Conservation (phyloP, 2,113 vertebrate species). For the Arenaria interpres region DNA sequence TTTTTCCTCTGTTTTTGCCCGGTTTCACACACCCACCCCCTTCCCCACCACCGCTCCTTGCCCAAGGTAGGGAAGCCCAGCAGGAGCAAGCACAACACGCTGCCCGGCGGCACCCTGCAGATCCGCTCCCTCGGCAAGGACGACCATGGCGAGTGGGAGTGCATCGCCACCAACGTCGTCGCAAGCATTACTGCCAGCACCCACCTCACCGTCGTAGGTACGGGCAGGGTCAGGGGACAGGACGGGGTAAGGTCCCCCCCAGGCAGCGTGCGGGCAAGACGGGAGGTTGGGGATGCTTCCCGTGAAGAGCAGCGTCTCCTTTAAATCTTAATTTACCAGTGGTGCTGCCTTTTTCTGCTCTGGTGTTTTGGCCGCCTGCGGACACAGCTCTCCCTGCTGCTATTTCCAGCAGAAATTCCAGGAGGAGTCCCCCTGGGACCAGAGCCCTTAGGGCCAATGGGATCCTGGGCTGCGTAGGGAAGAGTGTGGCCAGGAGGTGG, state of each 20-base stretch:
- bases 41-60: conserved; percentile 27
- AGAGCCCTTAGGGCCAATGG: background rate
- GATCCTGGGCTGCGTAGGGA: too few relatives aligned
- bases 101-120: conserved; percentile 95
- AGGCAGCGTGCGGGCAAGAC: background rate
- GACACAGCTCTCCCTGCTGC: background rate
- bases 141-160: conserved; percentile 99
- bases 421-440: background rate
- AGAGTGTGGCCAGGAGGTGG: too few relatives aligned
- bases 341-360: background rate
- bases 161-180: conserved; percentile 96
- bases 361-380: background rate
- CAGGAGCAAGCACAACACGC: conserved; percentile 96
- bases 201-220: conserved; percentile 96
- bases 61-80: conserved; percentile 98
- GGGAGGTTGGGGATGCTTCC: background rate
- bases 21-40: background rate
- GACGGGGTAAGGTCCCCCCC: background rate
- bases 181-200: conserved; percentile 99
- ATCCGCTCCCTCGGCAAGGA: conserved; percentile 97
- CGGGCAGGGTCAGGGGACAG: background rate
- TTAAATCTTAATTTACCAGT: background rate
- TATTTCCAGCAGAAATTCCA: background rate
- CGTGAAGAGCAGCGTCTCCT: fast-evolving
- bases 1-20: background rate